Percentiles rank a stretch among this genome's conserved stretches.
Conservation (phyloP, 2,888 invertebrate genomes). For the Phyllotreta cruciferae region DNA sequence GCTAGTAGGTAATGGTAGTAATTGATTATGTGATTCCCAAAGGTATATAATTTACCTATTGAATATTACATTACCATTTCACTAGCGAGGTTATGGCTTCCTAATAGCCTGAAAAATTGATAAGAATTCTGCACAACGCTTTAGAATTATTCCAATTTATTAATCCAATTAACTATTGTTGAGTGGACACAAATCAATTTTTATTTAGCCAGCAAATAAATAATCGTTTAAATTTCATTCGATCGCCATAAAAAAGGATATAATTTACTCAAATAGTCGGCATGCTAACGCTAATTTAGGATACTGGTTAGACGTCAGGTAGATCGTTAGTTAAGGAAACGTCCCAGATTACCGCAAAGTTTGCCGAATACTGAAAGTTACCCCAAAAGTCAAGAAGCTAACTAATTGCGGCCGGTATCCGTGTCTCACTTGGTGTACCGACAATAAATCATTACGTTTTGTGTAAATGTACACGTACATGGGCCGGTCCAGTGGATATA, state of each 20-base stretch:
- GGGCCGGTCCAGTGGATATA: too few relatives aligned
- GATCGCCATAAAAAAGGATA: background rate
- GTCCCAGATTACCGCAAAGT: constrained; percentile 37
- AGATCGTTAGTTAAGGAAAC: constrained; percentile 33
- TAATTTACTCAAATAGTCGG: constrained; percentile 11
- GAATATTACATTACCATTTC: too few relatives aligned
- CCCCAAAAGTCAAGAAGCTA: constrained; percentile 36
- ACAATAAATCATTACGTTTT: constrained; percentile 35
- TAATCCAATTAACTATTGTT: background rate
- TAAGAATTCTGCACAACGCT: too few relatives aligned
- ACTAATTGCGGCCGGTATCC: constrained; percentile 37
- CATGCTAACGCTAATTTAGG: constrained; percentile 28
- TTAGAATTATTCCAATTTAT: too few relatives aligned
- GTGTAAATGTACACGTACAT: constrained; percentile 13
- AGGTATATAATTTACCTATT: too few relatives aligned
- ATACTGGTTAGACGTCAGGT: constrained; percentile 35
- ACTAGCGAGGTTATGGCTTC: too few relatives aligned
- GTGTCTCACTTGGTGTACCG: constrained; percentile 35
- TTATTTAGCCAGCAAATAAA: background rate
- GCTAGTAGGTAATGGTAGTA: too few relatives aligned
- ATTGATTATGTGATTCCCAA: too few relatives aligned
- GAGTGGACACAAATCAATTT: constrained; percentile 5
- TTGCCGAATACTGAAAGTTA: constrained; percentile 34
- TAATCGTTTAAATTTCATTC: background rate
- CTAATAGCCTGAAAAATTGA: too few relatives aligned